Evolutionary conservation across 2,113 vertebrate species (phyloP), one percentile per base, ranked within the genome.

Genomic region (Bagarius yarrelli): DNA sequence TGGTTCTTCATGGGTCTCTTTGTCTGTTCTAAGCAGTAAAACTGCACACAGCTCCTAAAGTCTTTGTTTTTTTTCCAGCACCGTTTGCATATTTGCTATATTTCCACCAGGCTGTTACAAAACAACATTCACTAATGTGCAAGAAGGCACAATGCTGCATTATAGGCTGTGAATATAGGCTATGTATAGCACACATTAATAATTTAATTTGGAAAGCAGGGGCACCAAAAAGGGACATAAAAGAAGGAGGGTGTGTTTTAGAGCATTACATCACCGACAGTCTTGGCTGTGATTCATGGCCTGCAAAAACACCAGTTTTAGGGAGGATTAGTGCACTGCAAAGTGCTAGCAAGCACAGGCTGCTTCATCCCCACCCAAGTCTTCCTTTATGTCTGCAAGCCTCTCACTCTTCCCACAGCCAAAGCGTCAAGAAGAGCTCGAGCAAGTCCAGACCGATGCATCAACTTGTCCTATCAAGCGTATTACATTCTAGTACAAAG

Each of bases 381-480:
- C 80, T 75, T 85, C 79, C 76, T 53, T 66, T 50, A 85, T 50
- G 50, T 82, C 81, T 64, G 21, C 55, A 82, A 82, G 32, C 18
- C 30, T 16, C 70, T 66, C 30, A 67, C 18, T 21, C 52, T 60
- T 82, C 50, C 34, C 64, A 70, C 53, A 76, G 52, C 3, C 12
- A 67, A 30, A n/a, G 14, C 11, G 0, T 40, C 8, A 36, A 40
- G 5, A n/a, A 69, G n/a, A 74, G 64, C 34, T 36, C 50, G 1
- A 69, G 57, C 84, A 67, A 73, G 78, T 83, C 56, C 27, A 64
- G 66, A 83, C 84, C 5, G 23, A 78, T 76, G 55, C 34, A 16
- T 12, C 52, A 60, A 57, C 55, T 63, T 13, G 30, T 70, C 27
- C 55, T 27, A n/a, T 8, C 52, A 25, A 44, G 74, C 44, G 27